Percentiles rank a stretch among this genome's conserved stretches.
Evolutionary conservation across 2,113 vertebrate genomes (phyloP).

Genomic region (Typhlomys cinereus): DNA sequence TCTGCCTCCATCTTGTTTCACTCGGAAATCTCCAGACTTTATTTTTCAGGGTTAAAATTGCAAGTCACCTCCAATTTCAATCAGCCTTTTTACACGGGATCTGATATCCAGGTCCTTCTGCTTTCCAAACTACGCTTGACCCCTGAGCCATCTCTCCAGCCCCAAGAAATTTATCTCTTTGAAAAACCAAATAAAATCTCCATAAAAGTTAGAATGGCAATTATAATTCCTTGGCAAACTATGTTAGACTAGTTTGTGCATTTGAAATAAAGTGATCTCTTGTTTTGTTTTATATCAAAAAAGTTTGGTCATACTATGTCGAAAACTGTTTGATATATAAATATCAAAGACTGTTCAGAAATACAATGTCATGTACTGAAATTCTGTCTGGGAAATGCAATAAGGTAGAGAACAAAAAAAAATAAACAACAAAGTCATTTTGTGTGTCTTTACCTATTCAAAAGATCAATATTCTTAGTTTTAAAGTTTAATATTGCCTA

Average conservation of each 20-base stretch:
- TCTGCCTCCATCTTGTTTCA: too few species aligned
- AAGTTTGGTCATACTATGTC: neutral
- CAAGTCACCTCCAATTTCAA: too few species aligned
- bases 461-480: neutral
- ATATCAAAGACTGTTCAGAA: too few species aligned
- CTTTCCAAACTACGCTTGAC: too few species aligned
- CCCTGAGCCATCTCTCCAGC: too few species aligned
- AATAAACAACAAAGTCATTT: neutral
- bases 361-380: neutral
- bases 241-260: neutral
- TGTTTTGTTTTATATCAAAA: neutral
- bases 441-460: neutral
- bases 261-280: neutral
- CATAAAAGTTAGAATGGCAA: neutral
- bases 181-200: constrained; percentile 11
- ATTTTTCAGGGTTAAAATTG: too few species aligned
- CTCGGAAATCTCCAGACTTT: too few species aligned
- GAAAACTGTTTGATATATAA: neutral
- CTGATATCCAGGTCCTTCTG: too few species aligned
- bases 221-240: neutral
- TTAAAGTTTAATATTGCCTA: neutral
- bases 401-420: neutral
- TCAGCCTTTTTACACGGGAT: too few species aligned
- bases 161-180: neutral
- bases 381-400: neutral